These are phyloP conservation scores for Mus spretus DNA, from an alignment of 2,797 vertebrate species.

Conservation along the genomic window DNA sequence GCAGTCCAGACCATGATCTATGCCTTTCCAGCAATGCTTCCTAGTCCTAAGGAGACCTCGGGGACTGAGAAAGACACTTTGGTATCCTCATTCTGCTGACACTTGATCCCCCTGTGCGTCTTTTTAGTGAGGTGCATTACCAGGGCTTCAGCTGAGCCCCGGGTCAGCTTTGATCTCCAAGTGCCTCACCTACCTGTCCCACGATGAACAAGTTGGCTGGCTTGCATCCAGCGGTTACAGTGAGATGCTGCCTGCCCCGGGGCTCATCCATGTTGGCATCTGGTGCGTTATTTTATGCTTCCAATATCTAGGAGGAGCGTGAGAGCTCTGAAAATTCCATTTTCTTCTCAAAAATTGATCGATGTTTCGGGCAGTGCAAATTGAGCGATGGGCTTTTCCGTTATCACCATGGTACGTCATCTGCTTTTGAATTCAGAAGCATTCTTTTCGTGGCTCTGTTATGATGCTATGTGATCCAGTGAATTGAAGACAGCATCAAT, in stretches of 20 bases:
- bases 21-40: background rate
- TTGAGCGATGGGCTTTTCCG: constrained; percentile 53
- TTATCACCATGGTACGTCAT: constrained; percentile 43
- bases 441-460: constrained; percentile 51
- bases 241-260: background rate
- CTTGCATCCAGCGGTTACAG: background rate
- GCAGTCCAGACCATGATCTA: constrained; percentile 1
- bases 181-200: constrained; percentile 18
- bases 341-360: constrained; percentile 70
- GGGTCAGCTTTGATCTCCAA: constrained; percentile 67
- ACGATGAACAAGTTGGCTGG: constrained; percentile 12
- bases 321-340: constrained; percentile 69
- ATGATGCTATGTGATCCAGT: background rate
- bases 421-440: constrained; percentile 75
- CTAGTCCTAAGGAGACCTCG: constrained; percentile 57
- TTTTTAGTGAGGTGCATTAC: constrained; percentile 48
- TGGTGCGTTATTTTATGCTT: constrained; percentile 60
- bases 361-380: constrained; percentile 33
- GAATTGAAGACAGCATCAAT: constrained; percentile 46
- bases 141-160: background rate
- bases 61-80: constrained; percentile 32
- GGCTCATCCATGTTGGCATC: constrained; percentile 22
- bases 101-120: background rate
- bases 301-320: constrained; percentile 36
- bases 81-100: constrained; percentile 57